Evolutionary conservation across 92 coral and sea anemone species (phyloP).

Genomic region (Zoanthus gigantus): DNA sequence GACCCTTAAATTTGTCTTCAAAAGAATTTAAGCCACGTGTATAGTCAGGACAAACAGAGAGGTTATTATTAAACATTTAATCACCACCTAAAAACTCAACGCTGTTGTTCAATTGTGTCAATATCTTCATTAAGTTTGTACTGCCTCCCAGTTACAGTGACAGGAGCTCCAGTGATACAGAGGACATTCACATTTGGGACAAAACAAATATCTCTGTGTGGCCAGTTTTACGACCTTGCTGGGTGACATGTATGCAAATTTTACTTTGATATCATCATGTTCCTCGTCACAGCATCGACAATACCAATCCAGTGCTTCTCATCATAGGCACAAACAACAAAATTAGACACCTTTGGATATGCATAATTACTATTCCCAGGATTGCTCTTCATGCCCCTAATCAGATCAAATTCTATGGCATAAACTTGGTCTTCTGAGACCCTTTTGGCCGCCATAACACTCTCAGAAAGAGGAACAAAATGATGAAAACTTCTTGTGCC

Average conservation of each 20-base stretch:
- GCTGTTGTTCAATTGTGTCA: too few species aligned
- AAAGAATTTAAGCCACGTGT: too few species aligned
- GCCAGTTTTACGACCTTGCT: slow-evolving; percentile 53
- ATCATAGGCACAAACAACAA: slow-evolving; percentile 48
- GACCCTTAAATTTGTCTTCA: too few species aligned
- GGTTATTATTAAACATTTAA: too few species aligned
- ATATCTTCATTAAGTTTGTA: slow-evolving; percentile 24
- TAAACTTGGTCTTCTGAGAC: slow-evolving; percentile 47
- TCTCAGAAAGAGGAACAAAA: slow-evolving; percentile 43
- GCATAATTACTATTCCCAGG: not conserved
- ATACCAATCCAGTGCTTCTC: slow-evolving; percentile 45
- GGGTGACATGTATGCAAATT: slow-evolving; percentile 50
- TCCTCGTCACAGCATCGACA: slow-evolving; percentile 41
- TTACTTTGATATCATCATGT: slow-evolving; percentile 46
- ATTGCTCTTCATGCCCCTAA: not conserved
- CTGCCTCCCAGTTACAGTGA: slow-evolving; percentile 55
- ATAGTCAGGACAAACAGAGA: too few species aligned
- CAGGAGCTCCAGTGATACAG: slow-evolving; percentile 54
- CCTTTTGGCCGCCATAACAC: slow-evolving; percentile 51
- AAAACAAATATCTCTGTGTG: slow-evolving; percentile 42
- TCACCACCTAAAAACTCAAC: too few species aligned
- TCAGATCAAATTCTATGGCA: slow-evolving; percentile 3
- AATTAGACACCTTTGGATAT: slow-evolving; percentile 44
- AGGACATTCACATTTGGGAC: slow-evolving; percentile 51
- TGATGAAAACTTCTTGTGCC: slow-evolving; percentile 57